Evolutionary conservation across 2,888 invertebrate genomes (phyloP).

Genomic region (Lasioglossum figueresi): DNA sequence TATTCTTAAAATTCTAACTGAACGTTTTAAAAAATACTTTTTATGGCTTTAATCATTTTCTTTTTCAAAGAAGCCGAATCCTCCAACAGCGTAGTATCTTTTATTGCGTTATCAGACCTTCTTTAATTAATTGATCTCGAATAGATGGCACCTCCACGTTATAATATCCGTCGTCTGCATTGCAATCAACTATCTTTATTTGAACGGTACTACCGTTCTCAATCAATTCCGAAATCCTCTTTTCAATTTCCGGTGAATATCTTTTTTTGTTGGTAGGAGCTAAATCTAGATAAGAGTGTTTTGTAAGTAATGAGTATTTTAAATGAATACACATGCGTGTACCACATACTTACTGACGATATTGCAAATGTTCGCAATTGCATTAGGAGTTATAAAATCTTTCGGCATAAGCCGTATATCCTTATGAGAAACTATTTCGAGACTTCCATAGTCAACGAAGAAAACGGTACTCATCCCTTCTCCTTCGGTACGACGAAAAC

Average conservation of each 20-base stretch:
- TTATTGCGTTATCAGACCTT: conserved; percentile 53
- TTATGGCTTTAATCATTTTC: neutral
- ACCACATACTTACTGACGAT: conserved; percentile 71
- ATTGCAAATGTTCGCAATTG: conserved; percentile 71
- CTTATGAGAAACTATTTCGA: conserved; percentile 71
- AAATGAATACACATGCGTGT: neutral
- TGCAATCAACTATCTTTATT: conserved; percentile 62
- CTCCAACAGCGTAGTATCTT: neutral
- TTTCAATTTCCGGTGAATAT: conserved; percentile 49
- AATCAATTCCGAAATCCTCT: conserved; percentile 50
- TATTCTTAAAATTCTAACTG: neutral
- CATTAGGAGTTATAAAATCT: conserved; percentile 75
- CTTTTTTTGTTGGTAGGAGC: conserved; percentile 37
- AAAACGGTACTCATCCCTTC: conserved; percentile 69
- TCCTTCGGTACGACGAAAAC: conserved; percentile 61
- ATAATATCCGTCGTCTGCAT: conserved; percentile 49
- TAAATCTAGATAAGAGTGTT: conserved; percentile 58
- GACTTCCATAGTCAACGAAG: conserved; percentile 81
- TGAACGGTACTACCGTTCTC: conserved; percentile 15
- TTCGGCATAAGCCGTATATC: conserved; percentile 78
- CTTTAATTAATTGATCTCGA: conserved; percentile 57
- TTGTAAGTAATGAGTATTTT: neutral
- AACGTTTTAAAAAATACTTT: neutral
- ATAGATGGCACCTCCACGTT: conserved; percentile 73
- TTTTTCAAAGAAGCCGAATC: neutral